Conservation (phyloP, 2,113 vertebrate species). For the Passerina amoena region DNA sequence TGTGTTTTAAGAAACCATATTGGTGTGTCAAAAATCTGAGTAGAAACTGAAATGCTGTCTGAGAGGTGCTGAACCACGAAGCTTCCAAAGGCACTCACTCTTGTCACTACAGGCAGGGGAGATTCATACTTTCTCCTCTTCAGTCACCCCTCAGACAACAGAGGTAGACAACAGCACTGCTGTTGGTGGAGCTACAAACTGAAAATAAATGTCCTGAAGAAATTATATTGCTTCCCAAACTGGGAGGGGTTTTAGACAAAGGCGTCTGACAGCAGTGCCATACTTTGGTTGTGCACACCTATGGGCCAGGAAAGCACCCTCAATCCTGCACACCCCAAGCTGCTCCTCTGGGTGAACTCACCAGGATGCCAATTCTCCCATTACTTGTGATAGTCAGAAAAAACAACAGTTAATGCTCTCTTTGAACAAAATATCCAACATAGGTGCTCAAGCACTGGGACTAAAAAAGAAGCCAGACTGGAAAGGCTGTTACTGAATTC, state of each 20-base stretch:
- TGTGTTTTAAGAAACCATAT: neutral
- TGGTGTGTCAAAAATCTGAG: neutral
- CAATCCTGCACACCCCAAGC: fast-evolving
- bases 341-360: neutral
- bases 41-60: neutral
- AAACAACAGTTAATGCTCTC: neutral
- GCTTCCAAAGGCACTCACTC: neutral
- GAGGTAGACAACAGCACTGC: neutral
- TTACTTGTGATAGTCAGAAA: neutral
- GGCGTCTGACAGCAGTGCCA: neutral
- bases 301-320: neutral
- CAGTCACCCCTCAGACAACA: neutral
- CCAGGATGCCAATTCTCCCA: neutral
- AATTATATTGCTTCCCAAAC: neutral
- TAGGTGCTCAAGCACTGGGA: neutral
- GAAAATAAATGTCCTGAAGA: neutral
- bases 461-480: neutral
- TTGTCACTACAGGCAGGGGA: neutral
- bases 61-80: neutral
- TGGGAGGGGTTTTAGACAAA: neutral
- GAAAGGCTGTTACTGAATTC: neutral
- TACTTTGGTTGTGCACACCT: too few species aligned
- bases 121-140: fast-evolving
- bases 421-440: neutral
- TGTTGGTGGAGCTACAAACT: neutral